Conservation (phyloP, 2,113 vertebrate species). For the Ictidomys tridecemlineatus region DNA sequence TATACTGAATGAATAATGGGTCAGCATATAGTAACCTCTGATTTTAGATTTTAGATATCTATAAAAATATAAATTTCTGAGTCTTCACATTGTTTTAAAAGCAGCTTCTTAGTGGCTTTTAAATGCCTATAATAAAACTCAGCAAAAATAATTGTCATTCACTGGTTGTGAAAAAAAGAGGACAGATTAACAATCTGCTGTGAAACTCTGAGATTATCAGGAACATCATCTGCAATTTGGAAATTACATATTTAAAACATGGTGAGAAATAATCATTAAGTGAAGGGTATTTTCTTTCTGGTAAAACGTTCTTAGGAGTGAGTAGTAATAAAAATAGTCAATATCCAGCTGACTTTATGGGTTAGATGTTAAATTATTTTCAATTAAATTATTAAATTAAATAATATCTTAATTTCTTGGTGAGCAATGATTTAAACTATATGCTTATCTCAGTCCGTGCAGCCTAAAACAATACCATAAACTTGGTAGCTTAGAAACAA, state of each 20-base stretch:
- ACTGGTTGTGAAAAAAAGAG: background rate
- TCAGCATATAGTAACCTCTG: background rate
- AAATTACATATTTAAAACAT: conserved; percentile 20
- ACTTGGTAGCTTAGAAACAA: background rate
- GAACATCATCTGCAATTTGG: background rate
- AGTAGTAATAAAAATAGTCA: conserved; percentile 23
- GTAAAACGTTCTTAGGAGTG: background rate
- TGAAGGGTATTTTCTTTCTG: conserved; percentile 27
- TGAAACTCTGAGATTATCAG: conserved; percentile 45
- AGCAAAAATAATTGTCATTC: conserved; percentile 18
- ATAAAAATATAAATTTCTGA: background rate
- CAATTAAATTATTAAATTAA: conserved; percentile 19
- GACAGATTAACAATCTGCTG: background rate
- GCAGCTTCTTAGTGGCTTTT: background rate
- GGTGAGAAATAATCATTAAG: conserved; percentile 20
- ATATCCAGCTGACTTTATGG: conserved; percentile 12
- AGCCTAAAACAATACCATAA: background rate
- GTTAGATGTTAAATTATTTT: conserved; percentile 51
- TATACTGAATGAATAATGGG: background rate
- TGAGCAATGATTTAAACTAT: conserved; percentile 26
- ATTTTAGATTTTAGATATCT: background rate
- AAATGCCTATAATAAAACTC: background rate
- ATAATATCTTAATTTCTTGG: background rate
- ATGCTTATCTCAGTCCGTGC: background rate
- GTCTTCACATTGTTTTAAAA: conserved; percentile 48